Conservation (phyloP, 2,113 vertebrate genomes). For the Sinocyclocheilus rhinocerous region DNA sequence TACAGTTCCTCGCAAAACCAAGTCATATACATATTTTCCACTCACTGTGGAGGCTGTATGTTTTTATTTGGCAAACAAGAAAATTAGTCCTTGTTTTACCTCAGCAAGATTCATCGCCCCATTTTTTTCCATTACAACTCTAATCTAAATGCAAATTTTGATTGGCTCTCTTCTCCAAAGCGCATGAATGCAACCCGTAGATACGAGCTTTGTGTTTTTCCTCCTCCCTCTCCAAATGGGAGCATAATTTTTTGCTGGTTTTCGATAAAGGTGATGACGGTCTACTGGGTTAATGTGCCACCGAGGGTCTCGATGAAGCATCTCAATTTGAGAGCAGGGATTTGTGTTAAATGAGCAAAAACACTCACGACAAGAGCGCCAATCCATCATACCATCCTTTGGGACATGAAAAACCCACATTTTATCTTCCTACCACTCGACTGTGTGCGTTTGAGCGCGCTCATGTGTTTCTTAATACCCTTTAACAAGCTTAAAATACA, state of each 20-base stretch:
- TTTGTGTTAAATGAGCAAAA: constrained; percentile 49
- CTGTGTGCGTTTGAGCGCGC: constrained; percentile 20
- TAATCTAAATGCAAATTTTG: constrained; percentile 84
- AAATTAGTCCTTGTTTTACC: constrained; percentile 70
- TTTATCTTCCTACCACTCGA: background rate
- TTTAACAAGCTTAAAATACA: constrained; percentile 41
- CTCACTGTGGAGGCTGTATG: constrained; percentile 68
- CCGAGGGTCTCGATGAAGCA: constrained; percentile 41
- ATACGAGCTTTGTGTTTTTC: constrained; percentile 58
- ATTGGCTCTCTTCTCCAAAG: constrained; percentile 67
- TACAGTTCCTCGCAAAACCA: constrained; percentile 48
- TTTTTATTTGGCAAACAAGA: constrained; percentile 71
- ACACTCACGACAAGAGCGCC: constrained; percentile 31
- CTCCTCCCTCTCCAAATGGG: constrained; percentile 26
- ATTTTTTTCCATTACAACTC: constrained; percentile 79
- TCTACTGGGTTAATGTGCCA: constrained; percentile 64
- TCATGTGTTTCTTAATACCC: constrained; percentile 51
- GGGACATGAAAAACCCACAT: constrained; percentile 29
- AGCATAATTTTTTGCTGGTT: constrained; percentile 38
- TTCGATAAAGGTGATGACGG: constrained; percentile 61
- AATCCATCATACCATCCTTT: constrained; percentile 33
- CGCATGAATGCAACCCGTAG: constrained; percentile 60
- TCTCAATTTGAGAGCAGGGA: constrained; percentile 22
- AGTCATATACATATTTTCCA: constrained; percentile 51
- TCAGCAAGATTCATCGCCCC: constrained; percentile 70